Evolutionary conservation across 2,797 vertebrate species (phyloP), one percentile per base, ranked within the genome.

Genomic region (Diglossa cyanea): DNA sequence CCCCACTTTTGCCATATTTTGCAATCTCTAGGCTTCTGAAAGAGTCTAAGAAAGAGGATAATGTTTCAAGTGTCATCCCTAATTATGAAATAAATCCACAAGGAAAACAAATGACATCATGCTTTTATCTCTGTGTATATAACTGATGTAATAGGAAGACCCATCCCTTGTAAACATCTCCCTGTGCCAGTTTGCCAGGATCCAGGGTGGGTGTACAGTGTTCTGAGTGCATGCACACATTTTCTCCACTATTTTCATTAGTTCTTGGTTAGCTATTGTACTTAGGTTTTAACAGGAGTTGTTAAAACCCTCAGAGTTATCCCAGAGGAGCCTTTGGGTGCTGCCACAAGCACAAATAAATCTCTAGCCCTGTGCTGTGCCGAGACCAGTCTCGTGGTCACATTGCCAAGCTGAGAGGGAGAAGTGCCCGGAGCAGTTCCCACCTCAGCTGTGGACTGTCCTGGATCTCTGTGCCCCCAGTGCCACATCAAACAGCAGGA

Each of bases 81-180:
- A 91, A 89, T 94, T 85, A 91, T 85, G 63, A 95, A 93, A 84
- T 85, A 93, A 94, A 93, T 58, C 86, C 67, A 58, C 44, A 82
- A 28, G 42, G 37, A 86, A 95, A 95, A 95, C 60, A 94, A 88
- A 68, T 84, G 10, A 79, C 87, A 82, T 79, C 71, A 93, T 82
- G 74, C 60, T 86, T 93, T 73, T 84, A 70, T 67, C 88, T 82
- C 74, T 42, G 25, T 30, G 19, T 42, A 42, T 60, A 18, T 30
- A 88, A 87, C 15, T 7, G 1, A 57, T 28, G 53, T 67, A 84
- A 91, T 1, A 71, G 53, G 54, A 70, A 72, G 26, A 70, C 19
- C 35, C 57, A 61, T 31, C 42, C 80, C 57, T 57, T 50, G 50
- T 63, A 67, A 92, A 63, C 70, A 57, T 12, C 45, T 72, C 54